phyloP scores from a whole-genome alignment of 2,888 invertebrate genomes.

The Eupithecia centaureata region DNA sequence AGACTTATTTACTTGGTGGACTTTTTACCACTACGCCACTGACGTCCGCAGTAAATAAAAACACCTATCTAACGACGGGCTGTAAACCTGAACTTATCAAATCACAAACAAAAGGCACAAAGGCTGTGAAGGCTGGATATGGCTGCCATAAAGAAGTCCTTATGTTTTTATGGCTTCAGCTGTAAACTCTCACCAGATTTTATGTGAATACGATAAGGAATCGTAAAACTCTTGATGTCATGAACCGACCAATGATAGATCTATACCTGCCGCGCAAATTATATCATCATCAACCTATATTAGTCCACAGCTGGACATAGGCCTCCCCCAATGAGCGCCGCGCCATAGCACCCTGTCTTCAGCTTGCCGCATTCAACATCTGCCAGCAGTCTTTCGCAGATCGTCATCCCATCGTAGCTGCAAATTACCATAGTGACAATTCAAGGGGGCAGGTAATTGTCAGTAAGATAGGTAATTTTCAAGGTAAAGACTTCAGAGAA shows the following conservation, averaged over 20 bases:
- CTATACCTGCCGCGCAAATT: too few species aligned
- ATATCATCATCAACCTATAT: too few species aligned
- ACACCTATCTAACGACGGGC: conserved; percentile 25
- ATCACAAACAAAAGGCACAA: conserved; percentile 36
- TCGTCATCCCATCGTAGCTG: too few species aligned
- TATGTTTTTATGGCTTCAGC: conserved; percentile 48
- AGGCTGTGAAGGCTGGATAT: conserved; percentile 37
- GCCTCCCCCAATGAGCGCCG: too few species aligned
- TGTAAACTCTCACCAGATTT: conserved; percentile 49
- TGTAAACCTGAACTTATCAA: conserved; percentile 37
- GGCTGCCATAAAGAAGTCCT: conserved; percentile 48
- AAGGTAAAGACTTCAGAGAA: too few species aligned
- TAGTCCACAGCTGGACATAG: too few species aligned
- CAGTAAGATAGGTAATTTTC: too few species aligned
- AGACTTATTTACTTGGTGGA: background rate
- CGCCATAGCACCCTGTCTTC: too few species aligned
- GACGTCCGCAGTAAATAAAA: background rate
- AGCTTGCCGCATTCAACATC: too few species aligned
- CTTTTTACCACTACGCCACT: background rate
- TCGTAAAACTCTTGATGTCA: conserved; percentile 33
- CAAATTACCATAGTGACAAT: too few species aligned
- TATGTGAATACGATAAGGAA: conserved; percentile 49
- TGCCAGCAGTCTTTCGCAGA: too few species aligned
- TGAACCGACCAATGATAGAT: background rate
- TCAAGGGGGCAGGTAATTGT: too few species aligned